Evolutionary conservation across 2,797 vertebrate species (phyloP).

Genomic region (Lerista edwardsae): DNA sequence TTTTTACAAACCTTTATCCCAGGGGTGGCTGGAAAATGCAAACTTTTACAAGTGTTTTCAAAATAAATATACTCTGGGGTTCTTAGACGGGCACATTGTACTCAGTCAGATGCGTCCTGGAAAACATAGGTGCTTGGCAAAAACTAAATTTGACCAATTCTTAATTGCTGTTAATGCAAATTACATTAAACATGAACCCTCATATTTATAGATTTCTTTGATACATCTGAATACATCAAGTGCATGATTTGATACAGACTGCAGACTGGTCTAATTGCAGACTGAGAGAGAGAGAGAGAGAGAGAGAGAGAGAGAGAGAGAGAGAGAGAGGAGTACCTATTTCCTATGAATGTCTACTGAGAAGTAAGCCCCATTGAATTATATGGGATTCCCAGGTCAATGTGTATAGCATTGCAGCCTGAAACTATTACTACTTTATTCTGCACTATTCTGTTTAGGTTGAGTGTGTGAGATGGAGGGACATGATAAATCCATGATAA

Average conservation of each 20-base stretch:
- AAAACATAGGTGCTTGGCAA: constrained; percentile 67
- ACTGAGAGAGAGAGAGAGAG: too few relatives aligned
- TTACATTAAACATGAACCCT: constrained; percentile 56
- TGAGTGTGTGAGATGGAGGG: constrained; percentile 25
- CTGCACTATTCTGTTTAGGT: constrained; percentile 19
- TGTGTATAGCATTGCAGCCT: too few relatives aligned
- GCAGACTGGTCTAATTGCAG: constrained; percentile 26
- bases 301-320: too few relatives aligned
- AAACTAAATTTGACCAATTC: constrained; percentile 63
- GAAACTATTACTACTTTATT: background rate
- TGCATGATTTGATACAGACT: constrained; percentile 29
- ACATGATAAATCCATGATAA: constrained; percentile 39
- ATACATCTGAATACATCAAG: constrained; percentile 1
- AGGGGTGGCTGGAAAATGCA: constrained; percentile 85
- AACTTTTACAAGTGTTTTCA: constrained; percentile 93
- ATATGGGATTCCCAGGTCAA: too few relatives aligned
- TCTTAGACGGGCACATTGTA: constrained; percentile 70
- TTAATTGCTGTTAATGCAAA: constrained; percentile 55
- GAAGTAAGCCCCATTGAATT: too few relatives aligned
- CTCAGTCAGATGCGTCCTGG: constrained; percentile 74
- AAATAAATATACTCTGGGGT: constrained; percentile 88
- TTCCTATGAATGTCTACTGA: background rate
- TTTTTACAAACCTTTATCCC: constrained; percentile 83
- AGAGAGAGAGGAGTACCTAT: too few relatives aligned
- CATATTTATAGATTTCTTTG: constrained; percentile 40